Conservation (phyloP, 2,797 vertebrate genomes). For the Sebastes steindachneri region DNA sequence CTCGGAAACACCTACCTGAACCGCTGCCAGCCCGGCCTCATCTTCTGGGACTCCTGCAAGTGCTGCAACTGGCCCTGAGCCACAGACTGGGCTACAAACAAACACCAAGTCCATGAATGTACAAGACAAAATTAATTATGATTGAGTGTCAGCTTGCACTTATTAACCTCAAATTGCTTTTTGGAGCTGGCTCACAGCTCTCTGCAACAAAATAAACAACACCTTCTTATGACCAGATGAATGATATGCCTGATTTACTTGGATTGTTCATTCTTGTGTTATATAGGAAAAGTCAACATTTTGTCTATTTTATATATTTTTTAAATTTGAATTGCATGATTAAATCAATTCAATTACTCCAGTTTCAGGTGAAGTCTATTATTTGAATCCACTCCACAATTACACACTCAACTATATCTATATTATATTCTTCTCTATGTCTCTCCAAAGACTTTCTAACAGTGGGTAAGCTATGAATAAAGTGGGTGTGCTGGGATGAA, state of each 20-base stretch:
- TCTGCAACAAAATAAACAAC: constrained; percentile 3
- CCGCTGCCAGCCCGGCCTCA: constrained; percentile 80
- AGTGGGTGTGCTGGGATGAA: background rate
- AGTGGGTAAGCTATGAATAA: background rate
- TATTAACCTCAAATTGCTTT: background rate
- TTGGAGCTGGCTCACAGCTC: background rate
- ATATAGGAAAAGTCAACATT: background rate
- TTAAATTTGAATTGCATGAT: background rate
- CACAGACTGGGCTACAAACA: background rate
- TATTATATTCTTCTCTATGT: background rate
- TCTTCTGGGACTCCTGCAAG: constrained; percentile 81
- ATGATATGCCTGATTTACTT: background rate
- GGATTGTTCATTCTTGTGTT: background rate
- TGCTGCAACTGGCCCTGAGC: constrained; percentile 82
- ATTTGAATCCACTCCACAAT: background rate
- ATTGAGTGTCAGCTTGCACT: background rate
- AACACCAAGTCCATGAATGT: background rate
- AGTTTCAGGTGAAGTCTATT: background rate
- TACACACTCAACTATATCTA: background rate
- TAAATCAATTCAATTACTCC: background rate
- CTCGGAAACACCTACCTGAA: constrained; percentile 79
- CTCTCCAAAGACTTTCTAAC: background rate
- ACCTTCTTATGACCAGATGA: background rate
- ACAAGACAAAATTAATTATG: background rate
- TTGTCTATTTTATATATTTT: background rate